phyloP scores from a whole-genome alignment of 2,888 invertebrate species.

The Stenchaetothrips biformis region DNA sequence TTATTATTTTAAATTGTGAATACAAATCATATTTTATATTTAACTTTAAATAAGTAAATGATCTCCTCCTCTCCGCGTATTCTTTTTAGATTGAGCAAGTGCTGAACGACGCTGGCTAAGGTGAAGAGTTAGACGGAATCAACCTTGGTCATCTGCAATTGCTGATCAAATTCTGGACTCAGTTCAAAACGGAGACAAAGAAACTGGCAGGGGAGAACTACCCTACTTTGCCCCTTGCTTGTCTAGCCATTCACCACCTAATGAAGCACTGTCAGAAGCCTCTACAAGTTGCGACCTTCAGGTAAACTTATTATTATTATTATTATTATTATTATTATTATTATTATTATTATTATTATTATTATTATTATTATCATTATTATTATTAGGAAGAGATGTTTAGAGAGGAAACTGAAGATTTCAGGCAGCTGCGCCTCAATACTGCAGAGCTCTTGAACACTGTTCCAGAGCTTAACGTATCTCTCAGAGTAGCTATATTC shows the following conservation, averaged over 20 bases:
- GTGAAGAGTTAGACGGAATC: not conserved
- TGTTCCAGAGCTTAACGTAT: not conserved
- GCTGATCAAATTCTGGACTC: not conserved
- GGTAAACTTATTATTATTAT: not conserved
- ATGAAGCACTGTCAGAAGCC: not conserved
- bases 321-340: not conserved
- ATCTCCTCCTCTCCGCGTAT: no score
- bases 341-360: slow-evolving; percentile 11
- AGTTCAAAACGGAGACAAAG: not conserved
- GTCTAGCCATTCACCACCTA: not conserved
- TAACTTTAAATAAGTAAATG: not conserved
- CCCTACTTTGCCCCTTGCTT: not conserved
- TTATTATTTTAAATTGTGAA: not conserved
- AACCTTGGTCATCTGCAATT: not conserved
- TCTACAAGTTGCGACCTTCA: not conserved
- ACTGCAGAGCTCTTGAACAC: not conserved
- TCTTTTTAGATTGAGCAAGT: not conserved
- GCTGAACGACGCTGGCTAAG: not conserved
- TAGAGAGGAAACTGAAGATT: not conserved
- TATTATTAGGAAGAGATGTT: not conserved
- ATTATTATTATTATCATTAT: no score
- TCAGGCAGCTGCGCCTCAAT: not conserved
- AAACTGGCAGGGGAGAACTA: not conserved
- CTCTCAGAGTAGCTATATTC: not conserved
- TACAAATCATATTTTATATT: not conserved